Evolutionary conservation across 2,888 invertebrate species (phyloP), one percentile per base, ranked within the genome.

Genomic region (Trichopoda pennipes): DNA sequence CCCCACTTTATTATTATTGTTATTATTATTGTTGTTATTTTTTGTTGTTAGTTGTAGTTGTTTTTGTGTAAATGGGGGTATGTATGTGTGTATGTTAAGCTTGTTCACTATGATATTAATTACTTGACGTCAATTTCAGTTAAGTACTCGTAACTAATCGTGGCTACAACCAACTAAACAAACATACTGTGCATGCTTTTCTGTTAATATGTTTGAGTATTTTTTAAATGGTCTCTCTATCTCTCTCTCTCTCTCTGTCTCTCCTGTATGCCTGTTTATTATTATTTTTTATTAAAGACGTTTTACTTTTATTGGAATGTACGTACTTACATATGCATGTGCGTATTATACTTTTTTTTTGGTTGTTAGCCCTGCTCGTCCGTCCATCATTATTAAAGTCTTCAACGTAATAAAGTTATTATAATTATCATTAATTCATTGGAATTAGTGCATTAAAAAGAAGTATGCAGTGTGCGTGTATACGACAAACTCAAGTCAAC

Each of bases 51-150:
- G 7, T 12, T 38, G 47, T 7, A 8, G n/a, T n/a, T n/a, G n/a
- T 17, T 4, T 44, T 55, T 79, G 69, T 75, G 28, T 28, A 28
- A 2, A 28, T 61, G n/a, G n/a, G n/a, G n/a, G 23, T 38, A 38
- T 12, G 10, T 38, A 60, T 61, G 64, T 32, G 63, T 64, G 44
- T 76, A 75, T 75, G 74, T 73, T 78, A 74, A 74, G 42, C 78
- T 69, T 78, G 78, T 78, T 78, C 78, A 61, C 74, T 85, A 83
- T 84, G 83, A 84, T 87, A 87, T 87, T 87, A 87, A 87, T 87
- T 87, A 86, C 86, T 85, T 83, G 84, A 81, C 70, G 84, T 85
- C 84, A 82, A 83, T 76, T 75, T 81, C 74, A 79, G 82, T 74
- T 85, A 74, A 77, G 80, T 76, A 81, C 80, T 80, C 81, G 81